Evolutionary conservation across 2,888 invertebrate species (phyloP).

Genomic region (Pasiphila rectangulata): DNA sequence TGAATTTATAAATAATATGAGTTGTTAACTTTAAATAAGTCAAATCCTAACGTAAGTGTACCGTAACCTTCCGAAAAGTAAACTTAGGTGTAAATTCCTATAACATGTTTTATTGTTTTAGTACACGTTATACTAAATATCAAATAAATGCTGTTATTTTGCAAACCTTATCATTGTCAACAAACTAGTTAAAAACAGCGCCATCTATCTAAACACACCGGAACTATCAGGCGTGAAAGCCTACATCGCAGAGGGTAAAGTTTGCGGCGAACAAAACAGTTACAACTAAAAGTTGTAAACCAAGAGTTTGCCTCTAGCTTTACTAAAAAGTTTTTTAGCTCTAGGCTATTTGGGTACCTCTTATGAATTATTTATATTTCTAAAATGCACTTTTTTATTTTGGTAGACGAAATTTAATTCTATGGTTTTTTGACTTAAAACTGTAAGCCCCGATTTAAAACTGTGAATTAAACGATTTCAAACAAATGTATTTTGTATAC

Average conservation of each 20-base stretch:
- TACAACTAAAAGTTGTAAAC: not conserved
- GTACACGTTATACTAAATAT: not conserved
- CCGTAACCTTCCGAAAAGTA: too few species aligned
- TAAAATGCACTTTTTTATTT: too few species aligned
- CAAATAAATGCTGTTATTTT: too few species aligned
- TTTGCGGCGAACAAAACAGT: conserved; percentile 1
- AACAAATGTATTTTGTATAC: too few species aligned
- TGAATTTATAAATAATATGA: too few species aligned
- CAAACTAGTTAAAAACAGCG: conserved; percentile 20
- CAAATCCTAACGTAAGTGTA: too few species aligned
- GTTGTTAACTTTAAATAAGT: too few species aligned
- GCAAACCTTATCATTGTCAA: not conserved
- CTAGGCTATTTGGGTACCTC: not conserved
- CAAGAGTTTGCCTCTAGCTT: not conserved
- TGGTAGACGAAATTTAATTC: too few species aligned
- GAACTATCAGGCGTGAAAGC: conserved; percentile 30
- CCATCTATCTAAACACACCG: conserved; percentile 40
- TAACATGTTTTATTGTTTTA: not conserved
- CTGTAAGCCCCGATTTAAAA: too few species aligned
- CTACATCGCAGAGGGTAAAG: conserved; percentile 8
- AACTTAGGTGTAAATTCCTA: too few species aligned
- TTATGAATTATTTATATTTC: not conserved
- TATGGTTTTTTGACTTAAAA: too few species aligned
- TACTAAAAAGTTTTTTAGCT: not conserved
- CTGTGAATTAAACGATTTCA: too few species aligned